A percentile compares a stretch with the other conserved stretches of the same genome.
These are phyloP conservation scores for Zele albiditarsus DNA, from an alignment of 2,888 invertebrate species.

Conservation along the genomic window DNA sequence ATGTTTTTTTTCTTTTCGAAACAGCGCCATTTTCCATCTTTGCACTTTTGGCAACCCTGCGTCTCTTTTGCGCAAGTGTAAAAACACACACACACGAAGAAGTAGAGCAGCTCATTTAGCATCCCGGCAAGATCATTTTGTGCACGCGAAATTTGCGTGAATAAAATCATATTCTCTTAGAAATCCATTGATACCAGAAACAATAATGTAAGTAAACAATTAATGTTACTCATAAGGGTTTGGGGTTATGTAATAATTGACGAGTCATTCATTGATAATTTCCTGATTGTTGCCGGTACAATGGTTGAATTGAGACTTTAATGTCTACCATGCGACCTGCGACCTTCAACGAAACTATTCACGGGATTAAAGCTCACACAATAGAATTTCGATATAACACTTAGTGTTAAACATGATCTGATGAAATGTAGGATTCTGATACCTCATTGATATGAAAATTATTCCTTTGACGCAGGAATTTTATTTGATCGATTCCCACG, in stretches of 20 bases:
- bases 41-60: too few species aligned
- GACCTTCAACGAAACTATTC: constrained; percentile 44
- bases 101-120: constrained; percentile 26
- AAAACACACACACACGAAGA: too few species aligned
- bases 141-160: constrained; percentile 2
- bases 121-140: constrained; percentile 23
- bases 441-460: neutral
- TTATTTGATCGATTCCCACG: constrained; percentile 14
- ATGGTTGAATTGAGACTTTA: constrained; percentile 50
- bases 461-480: constrained; percentile 13
- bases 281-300: constrained; percentile 56
- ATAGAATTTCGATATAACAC: constrained; percentile 3
- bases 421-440: neutral
- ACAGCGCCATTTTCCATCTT: neutral
- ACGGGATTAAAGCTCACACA: constrained; percentile 25
- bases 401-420: constrained; percentile 6
- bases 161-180: constrained; percentile 1
- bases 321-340: constrained; percentile 57
- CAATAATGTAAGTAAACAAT: constrained; percentile 19
- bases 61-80: constrained; percentile 29
- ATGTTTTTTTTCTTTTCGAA: too few species aligned
- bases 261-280: constrained; percentile 8
- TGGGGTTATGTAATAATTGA: neutral
- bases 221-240: neutral
- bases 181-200: neutral